Percentiles rank a stretch among this genome's conserved stretches.
These are phyloP conservation scores for Apamea crenata DNA, from an alignment of 2,888 invertebrate genomes.

Conservation along the genomic window DNA sequence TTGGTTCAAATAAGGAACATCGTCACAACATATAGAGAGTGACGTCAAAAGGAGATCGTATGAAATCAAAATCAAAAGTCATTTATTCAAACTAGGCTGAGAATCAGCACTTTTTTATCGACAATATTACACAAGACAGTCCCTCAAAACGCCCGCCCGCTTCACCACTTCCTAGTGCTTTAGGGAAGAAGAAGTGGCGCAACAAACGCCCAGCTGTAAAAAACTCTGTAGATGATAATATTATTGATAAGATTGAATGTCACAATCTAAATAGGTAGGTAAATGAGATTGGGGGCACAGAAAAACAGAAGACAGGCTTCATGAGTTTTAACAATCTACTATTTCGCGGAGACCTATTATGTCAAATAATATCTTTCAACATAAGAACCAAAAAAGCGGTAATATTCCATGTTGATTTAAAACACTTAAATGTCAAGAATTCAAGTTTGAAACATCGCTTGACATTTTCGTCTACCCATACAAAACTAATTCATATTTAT, in stretches of 20 bases:
- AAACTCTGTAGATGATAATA: no score
- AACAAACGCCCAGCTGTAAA: no score
- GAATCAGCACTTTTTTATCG: no score
- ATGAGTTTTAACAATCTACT: neutral
- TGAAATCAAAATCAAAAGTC: neutral
- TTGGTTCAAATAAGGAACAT: neutral
- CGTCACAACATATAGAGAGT: neutral
- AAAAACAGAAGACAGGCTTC: neutral
- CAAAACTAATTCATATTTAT: conserved; percentile 31
- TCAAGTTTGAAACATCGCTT: conserved; percentile 38
- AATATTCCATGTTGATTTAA: neutral
- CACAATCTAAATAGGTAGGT: neutral
- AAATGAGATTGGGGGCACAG: neutral
- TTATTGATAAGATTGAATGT: no score
- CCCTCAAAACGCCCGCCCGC: no score
- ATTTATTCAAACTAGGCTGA: no score
- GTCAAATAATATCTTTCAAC: conserved; percentile 15
- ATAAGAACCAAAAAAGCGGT: neutral
- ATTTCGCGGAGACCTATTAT: neutral
- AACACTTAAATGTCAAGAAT: conserved; percentile 31
- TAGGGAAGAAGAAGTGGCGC: no score
- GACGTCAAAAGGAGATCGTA: no score
- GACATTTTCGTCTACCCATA: conserved; percentile 13
- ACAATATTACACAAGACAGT: no score
- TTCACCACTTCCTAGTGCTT: no score